Percentiles rank a stretch among this genome's conserved stretches.
Conservation (phyloP, 2,113 vertebrate genomes). For the Oreotrochilus melanogaster region DNA sequence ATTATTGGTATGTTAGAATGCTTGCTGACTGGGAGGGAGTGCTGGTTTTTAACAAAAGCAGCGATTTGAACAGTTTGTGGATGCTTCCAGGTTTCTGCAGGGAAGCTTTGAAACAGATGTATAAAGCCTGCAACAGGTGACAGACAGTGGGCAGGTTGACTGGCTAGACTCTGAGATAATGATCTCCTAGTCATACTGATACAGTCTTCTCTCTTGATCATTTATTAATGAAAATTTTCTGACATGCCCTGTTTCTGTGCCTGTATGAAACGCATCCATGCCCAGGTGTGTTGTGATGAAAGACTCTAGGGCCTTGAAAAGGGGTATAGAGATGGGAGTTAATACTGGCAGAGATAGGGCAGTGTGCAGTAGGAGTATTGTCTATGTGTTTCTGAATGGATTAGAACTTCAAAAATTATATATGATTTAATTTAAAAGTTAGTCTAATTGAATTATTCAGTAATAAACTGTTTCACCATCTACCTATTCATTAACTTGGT, state of each 20-base stretch:
- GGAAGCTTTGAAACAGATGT: not conserved
- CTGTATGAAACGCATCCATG: not conserved
- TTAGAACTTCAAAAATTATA: constrained; percentile 1
- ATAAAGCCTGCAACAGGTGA: not conserved
- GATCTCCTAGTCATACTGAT: not conserved
- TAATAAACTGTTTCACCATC: not conserved
- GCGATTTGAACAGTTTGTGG: not conserved
- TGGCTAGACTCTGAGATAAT: not conserved
- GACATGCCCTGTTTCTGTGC: not conserved
- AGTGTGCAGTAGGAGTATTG: not conserved
- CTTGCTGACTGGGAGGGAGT: not conserved
- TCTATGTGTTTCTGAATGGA: not conserved
- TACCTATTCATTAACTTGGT: not conserved
- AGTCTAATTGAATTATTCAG: not conserved
- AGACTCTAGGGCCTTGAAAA: not conserved
- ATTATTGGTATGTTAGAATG: not conserved
- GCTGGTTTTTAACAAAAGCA: not conserved
- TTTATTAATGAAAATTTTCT: constrained; percentile 8
- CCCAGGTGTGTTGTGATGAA: not conserved
- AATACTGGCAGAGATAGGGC: not conserved
- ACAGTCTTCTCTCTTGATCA: not conserved
- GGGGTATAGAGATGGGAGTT: not conserved
- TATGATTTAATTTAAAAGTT: not conserved
- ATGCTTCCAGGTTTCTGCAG: not conserved
- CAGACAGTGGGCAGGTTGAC: not conserved